phyloP scores from a whole-genome alignment of 2,888 invertebrate genomes.

The Xestia rhomboidea region DNA sequence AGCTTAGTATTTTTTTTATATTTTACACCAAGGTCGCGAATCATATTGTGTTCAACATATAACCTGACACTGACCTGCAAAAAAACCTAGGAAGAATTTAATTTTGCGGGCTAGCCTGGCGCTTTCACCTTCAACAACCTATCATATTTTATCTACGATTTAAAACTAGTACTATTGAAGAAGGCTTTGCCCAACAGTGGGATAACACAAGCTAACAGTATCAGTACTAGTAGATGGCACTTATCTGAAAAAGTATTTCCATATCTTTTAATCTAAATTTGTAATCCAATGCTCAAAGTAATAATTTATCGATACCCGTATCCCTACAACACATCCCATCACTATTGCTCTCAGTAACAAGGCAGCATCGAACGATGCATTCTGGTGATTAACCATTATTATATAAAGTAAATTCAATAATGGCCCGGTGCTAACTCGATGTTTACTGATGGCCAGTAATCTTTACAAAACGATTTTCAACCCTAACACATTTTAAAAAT shows the following conservation, averaged over 20 bases:
- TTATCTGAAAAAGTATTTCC: background rate
- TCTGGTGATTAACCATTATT: constrained; percentile 90
- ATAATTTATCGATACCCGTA: constrained; percentile 32
- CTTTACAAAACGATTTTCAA: constrained; percentile 62
- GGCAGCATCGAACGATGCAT: constrained; percentile 88
- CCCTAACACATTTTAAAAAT: constrained; percentile 61
- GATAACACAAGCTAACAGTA: background rate
- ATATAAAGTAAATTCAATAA: constrained; percentile 91
- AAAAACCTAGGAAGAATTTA: background rate
- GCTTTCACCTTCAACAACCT: background rate
- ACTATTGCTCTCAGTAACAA: constrained; percentile 83
- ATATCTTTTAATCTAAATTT: background rate
- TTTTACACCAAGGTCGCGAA: background rate
- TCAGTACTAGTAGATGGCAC: background rate
- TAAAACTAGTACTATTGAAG: background rate
- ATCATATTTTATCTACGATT: background rate
- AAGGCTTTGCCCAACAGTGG: background rate
- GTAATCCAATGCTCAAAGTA: background rate
- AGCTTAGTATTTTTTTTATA: background rate
- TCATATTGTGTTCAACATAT: no score
- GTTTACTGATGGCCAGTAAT: constrained; percentile 82
- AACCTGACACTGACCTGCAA: background rate
- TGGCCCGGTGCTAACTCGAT: constrained; percentile 86
- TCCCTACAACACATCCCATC: constrained; percentile 59
- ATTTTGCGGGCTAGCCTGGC: no score